phyloP scores from a whole-genome alignment of 2,113 vertebrate species.

The Odocoileus hemionus region DNA sequence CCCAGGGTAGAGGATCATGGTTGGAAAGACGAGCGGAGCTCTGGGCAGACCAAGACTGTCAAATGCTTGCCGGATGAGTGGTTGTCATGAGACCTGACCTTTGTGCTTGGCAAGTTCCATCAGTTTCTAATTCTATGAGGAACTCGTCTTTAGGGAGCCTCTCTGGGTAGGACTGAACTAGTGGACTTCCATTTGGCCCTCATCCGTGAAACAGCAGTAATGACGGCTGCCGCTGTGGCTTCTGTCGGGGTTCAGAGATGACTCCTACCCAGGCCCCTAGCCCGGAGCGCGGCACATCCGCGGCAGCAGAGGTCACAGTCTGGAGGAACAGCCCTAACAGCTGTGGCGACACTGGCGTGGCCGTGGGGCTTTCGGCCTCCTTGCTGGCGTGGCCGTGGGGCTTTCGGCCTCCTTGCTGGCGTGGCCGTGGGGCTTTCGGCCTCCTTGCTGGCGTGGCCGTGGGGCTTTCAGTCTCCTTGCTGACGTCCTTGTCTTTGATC shows the following conservation, averaged over 20 bases:
- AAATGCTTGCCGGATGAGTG: not conserved
- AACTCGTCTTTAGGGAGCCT: not conserved
- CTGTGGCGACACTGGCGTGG: not conserved
- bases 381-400: not conserved
- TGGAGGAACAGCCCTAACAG: not conserved
- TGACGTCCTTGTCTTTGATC: not conserved
- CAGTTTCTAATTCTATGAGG: not conserved
- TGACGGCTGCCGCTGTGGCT: accelerated
- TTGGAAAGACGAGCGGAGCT: not conserved
- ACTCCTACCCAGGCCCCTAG: not conserved
- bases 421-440: not conserved
- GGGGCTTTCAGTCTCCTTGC: not conserved
- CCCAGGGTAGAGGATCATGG: not conserved
- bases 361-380: not conserved
- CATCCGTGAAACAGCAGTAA: not conserved
- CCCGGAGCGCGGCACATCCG: accelerated
- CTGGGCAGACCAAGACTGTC: not conserved
- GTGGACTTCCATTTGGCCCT: not conserved
- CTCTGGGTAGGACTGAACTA: not conserved
- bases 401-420: not conserved
- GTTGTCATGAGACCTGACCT: not conserved
- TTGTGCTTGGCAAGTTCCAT: not conserved
- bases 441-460: not conserved
- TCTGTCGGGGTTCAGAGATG: not conserved
- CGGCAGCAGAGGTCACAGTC: accelerated